Conservation (phyloP, 1,140 invertebrate species). For the Colletes latitarsis region DNA sequence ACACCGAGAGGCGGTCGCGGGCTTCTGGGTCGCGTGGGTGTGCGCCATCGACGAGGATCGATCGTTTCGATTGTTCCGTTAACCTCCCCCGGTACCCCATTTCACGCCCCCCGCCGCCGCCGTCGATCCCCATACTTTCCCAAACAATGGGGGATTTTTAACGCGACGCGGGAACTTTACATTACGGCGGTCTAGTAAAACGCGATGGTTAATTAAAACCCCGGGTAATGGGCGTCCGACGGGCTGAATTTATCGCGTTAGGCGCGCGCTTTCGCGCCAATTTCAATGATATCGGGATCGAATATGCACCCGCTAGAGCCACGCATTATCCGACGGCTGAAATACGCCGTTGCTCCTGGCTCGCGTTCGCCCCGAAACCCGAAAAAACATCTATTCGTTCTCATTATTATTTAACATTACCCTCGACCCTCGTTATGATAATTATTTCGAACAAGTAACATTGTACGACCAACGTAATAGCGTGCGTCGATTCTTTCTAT, state of each 20-base stretch:
- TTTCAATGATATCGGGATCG: background rate
- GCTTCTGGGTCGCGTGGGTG: background rate
- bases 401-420: too few relatives aligned
- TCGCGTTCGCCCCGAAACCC: background rate
- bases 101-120: background rate
- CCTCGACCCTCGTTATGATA: too few relatives aligned
- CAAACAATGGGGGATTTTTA: slow-evolving; percentile 29
- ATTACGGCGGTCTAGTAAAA: slow-evolving; percentile 13
- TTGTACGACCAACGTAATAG: too few relatives aligned
- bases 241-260: slow-evolving; percentile 9
- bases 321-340: background rate
- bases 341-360: background rate
- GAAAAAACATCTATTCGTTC: background rate
- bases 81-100: background rate
- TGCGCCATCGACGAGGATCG: slow-evolving; percentile 20
- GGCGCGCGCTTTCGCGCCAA: background rate
- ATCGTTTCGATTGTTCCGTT: slow-evolving; percentile 27
- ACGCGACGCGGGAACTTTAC: slow-evolving; percentile 1
- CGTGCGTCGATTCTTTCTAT: too few relatives aligned
- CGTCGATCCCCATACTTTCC: slow-evolving; percentile 8
- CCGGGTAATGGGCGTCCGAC: slow-evolving; percentile 6
- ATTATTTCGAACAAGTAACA: too few relatives aligned
- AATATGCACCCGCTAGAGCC: background rate
- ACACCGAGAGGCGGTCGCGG: background rate
- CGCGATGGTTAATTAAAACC: slow-evolving; percentile 36